Conservation (phyloP, 2,113 vertebrate species). For the Chamaea fasciata region DNA sequence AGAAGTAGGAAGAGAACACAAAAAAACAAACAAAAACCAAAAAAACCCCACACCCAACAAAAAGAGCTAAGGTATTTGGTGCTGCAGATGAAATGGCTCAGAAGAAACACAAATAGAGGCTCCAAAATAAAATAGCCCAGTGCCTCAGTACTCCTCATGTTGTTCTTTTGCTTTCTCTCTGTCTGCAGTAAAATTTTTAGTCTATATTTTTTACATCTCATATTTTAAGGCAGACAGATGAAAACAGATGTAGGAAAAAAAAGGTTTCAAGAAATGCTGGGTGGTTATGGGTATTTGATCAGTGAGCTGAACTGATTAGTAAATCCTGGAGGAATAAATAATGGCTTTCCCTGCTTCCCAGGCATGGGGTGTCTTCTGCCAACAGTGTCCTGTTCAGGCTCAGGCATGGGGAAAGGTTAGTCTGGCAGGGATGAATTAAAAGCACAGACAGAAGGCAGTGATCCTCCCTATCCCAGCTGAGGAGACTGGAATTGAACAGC, state of each 20-base stretch:
- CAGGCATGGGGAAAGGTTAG: not conserved
- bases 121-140: not conserved
- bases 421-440: not conserved
- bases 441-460: not conserved
- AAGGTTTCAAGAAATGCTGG: not conserved
- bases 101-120: not conserved
- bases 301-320: not conserved
- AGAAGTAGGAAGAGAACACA: not conserved
- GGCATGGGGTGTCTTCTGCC: not conserved
- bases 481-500: not conserved
- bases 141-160: not conserved
- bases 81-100: not conserved
- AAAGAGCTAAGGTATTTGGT: not conserved
- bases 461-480: not conserved
- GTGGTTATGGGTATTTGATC: not conserved
- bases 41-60: not conserved
- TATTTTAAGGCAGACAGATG: not conserved
- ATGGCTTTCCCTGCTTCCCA: not conserved
- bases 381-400: not conserved
- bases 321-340: not conserved
- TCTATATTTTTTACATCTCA: not conserved
- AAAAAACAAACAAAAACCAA: no score
- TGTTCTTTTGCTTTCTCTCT: not conserved
- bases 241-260: not conserved
- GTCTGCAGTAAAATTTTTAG: not conserved